Percentiles rank a stretch among this genome's conserved stretches.
Conservation (phyloP, 2,113 vertebrate species). For the Myrmecobius fasciatus region DNA sequence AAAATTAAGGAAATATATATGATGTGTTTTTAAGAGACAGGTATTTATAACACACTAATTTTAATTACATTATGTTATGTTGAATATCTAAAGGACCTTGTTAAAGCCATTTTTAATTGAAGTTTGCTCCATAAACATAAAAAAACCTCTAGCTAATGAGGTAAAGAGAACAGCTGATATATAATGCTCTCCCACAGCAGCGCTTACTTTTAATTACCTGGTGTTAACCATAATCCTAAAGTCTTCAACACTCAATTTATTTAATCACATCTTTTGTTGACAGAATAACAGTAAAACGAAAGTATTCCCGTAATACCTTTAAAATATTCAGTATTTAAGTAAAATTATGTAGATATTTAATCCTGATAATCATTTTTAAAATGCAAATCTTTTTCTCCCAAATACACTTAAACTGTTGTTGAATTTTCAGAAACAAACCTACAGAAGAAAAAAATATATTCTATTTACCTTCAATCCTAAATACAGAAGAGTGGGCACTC, state of each 20-base stretch:
- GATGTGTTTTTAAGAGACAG: slow-evolving; percentile 59
- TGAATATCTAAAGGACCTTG: slow-evolving; percentile 84
- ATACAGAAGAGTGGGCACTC: slow-evolving; percentile 63
- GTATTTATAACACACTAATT: slow-evolving; percentile 80
- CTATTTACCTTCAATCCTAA: slow-evolving; percentile 68
- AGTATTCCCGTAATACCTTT: slow-evolving; percentile 86
- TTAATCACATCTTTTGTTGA: slow-evolving; percentile 87
- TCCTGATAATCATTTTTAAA: slow-evolving; percentile 65
- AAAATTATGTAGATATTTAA: slow-evolving; percentile 79
- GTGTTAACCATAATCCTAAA: slow-evolving; percentile 86
- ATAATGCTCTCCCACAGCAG: slow-evolving; percentile 86
- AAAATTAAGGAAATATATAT: slow-evolving; percentile 74
- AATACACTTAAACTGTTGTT: slow-evolving; percentile 63
- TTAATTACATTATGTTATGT: slow-evolving; percentile 83
- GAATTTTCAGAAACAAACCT: slow-evolving; percentile 45
- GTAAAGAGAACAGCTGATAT: slow-evolving; percentile 87
- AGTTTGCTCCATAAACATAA: slow-evolving; percentile 87
- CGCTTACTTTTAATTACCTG: slow-evolving; percentile 90
- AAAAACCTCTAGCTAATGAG: slow-evolving; percentile 84
- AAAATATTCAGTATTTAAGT: slow-evolving; percentile 82
- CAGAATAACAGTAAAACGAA: slow-evolving; percentile 80
- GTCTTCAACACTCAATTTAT: slow-evolving; percentile 87
- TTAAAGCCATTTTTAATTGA: slow-evolving; percentile 87
- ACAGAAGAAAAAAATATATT: slow-evolving; percentile 44
- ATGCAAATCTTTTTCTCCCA: slow-evolving; percentile 56